These are phyloP conservation scores for Chamaetylas fuelleborni DNA, from an alignment of 2,113 vertebrate species.

Conservation along the genomic window DNA sequence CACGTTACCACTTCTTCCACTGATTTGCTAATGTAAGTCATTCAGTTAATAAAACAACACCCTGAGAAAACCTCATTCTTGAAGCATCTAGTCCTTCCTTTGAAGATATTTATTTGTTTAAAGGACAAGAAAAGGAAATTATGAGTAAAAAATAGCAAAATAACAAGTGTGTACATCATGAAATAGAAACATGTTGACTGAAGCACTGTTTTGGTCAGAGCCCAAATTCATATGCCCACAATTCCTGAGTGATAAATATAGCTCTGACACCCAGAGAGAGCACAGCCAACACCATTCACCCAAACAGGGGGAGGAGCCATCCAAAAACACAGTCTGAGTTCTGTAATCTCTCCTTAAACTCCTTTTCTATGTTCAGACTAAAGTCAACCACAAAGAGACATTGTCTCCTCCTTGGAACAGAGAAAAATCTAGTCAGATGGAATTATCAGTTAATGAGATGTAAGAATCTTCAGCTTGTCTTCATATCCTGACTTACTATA, in stretches of 20 bases:
- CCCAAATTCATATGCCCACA: background rate
- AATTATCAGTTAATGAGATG: background rate
- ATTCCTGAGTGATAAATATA: constrained; percentile 36
- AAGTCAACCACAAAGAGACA: background rate
- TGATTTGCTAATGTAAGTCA: constrained; percentile 2
- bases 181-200: background rate
- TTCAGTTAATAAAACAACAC: background rate
- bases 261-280: background rate
- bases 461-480: background rate
- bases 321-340: fast-evolving
- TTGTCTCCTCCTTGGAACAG: background rate
- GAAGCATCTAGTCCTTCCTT: background rate
- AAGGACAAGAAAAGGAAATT: background rate
- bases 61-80: background rate
- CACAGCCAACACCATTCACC: background rate
- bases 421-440: background rate
- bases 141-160: background rate
- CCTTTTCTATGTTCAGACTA: background rate
- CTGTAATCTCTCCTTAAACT: background rate
- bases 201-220: background rate
- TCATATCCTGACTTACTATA: background rate
- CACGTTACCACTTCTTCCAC: background rate
- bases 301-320: background rate
- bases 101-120: background rate
- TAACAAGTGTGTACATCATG: background rate